Evolutionary conservation across 2,888 invertebrate genomes (phyloP).

Genomic region (Deroplatys truncata): DNA sequence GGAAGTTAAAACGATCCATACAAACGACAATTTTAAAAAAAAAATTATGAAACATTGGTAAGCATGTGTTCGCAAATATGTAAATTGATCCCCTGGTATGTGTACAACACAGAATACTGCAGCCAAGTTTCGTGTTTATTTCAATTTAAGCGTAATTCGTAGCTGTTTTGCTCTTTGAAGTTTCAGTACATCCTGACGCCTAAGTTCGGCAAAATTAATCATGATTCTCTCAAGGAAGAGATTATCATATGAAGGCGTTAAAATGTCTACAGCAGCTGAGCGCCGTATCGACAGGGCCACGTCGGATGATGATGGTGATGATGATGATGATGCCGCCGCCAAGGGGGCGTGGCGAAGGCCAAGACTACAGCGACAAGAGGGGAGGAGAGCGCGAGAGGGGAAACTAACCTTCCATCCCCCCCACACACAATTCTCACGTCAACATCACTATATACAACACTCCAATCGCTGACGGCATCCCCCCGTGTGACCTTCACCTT

Average conservation of each 20-base stretch:
- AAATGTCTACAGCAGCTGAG: background rate
- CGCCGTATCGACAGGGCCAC: background rate
- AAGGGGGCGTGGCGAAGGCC: background rate
- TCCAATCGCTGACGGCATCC: background rate
- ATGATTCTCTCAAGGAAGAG: too few species aligned
- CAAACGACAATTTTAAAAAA: too few species aligned
- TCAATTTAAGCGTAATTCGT: too few species aligned
- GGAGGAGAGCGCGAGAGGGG: background rate
- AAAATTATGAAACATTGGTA: too few species aligned
- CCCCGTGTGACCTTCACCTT: conserved; percentile 2
- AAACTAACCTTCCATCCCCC: background rate
- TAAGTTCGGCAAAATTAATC: too few species aligned
- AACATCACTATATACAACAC: background rate
- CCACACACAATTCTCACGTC: conserved; percentile 10
- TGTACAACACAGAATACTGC: too few species aligned
- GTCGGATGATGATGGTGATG: background rate
- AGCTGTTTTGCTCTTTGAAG: too few species aligned
- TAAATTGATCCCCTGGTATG: too few species aligned
- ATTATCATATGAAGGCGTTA: background rate
- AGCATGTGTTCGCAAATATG: too few species aligned
- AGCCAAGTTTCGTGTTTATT: too few species aligned
- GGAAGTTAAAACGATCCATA: too few species aligned
- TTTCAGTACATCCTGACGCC: too few species aligned
- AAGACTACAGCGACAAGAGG: background rate
- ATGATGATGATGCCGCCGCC: background rate